Conservation (phyloP, 2,888 invertebrate species). For the Keiferia lycopersicella region DNA sequence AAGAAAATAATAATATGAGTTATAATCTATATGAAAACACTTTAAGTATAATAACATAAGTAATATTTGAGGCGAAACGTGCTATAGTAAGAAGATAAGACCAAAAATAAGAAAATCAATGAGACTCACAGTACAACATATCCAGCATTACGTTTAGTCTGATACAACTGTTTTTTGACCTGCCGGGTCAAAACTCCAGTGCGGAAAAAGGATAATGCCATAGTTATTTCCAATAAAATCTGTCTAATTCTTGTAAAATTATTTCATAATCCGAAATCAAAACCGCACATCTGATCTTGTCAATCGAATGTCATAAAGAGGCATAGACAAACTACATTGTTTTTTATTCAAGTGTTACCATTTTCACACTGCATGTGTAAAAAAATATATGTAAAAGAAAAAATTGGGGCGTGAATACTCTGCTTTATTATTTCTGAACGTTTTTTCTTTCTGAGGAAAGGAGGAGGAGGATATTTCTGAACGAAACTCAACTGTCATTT, state of each 20-base stretch:
- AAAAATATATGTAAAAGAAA: too few species aligned
- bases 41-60: not conserved
- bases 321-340: slow-evolving; percentile 1
- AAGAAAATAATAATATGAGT: too few species aligned
- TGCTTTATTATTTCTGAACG: slow-evolving; percentile 40
- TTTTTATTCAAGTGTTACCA: not conserved
- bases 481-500: slow-evolving; percentile 64
- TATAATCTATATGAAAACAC: not conserved
- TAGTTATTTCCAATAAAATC: slow-evolving; percentile 34
- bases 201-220: slow-evolving; percentile 73
- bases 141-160: slow-evolving; percentile 82
- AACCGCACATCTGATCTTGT: slow-evolving; percentile 42
- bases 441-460: too few species aligned
- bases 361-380: too few species aligned
- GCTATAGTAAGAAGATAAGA: not conserved
- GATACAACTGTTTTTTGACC: slow-evolving; percentile 66
- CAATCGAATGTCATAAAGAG: slow-evolving; percentile 29
- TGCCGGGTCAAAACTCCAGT: slow-evolving; percentile 62
- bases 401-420: not conserved
- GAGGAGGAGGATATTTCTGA: slow-evolving; percentile 47
- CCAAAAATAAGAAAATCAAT: slow-evolving; percentile 34
- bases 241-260: slow-evolving; percentile 33
- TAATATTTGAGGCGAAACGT: not conserved
- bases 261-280: slow-evolving; percentile 51
- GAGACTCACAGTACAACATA: slow-evolving; percentile 86